Base-by-base conservation (phyloP, 2,888 invertebrate species). In the Autographa pulchrina region DNA sequence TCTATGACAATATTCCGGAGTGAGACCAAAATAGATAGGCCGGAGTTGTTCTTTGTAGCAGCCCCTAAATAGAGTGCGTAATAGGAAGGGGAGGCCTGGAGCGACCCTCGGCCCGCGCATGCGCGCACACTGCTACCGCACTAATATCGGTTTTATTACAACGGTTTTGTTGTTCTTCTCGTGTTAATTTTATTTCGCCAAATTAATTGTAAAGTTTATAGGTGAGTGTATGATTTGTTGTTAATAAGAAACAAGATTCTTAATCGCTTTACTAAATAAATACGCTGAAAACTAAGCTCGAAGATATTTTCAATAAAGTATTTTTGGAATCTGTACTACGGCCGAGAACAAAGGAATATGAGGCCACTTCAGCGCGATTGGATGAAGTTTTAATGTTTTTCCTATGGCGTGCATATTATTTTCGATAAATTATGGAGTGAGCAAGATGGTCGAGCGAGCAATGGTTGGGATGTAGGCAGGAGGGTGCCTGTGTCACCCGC, bases 1-100 rank as follows among this genome's bases (percentile, higher is more conserved):
- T 90, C 92, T 92, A 92, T 91, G 92, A 90, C 91, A 93, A 93
- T 94, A 94, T 94, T 92, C 93, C 89, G 88, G 89, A 90, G 88
- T 88, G 85, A 91, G 92, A 94, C 94, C 92, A 93, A 96, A 95
- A 95, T 95, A 95, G 95, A 95, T 92, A 92, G 92, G 91, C 88
- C 88, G 84, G 90, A 93, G 91, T 91, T 90, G 93, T 90, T 94
- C 94, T 93, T 93, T 94, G 94, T 93, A 93, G 90, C 94, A 91
- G 93, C 95, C 94, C 94, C 95, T 94, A 95, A 95, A 95, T 94
- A 94, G 93, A 95, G 95, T 94, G 93, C 93, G 94, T 94, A 94
- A 94, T 94, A 91, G 90, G 91, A 93, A 91, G 94, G 95, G 94
- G 94, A 92, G 93, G 93, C 83, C 86, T 79, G 87, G 84, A 82